Base-by-base conservation (phyloP, 2,797 vertebrate species). In the Periparus ater region DNA sequence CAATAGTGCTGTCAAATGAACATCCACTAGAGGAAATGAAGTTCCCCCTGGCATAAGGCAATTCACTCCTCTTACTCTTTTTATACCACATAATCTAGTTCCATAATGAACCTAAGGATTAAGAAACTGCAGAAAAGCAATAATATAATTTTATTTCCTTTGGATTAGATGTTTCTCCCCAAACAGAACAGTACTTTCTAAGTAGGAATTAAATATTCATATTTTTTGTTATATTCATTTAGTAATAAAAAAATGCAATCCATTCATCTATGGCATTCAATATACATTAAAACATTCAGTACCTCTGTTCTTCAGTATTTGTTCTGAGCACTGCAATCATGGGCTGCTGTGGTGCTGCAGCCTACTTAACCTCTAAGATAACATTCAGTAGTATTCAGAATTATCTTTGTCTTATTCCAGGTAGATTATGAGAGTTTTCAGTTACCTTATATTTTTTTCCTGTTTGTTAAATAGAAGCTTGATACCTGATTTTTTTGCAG, bases 361-460 rank as follows among this genome's bases (percentile, higher is more conserved):
- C 7, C 42, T 27, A 48, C 9, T 45, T 48, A 73, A 23, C 4
- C 7, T 66, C 14, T 34, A 54, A 54, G 58, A 58, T 8, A 57
- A 4, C 40, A 21, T 36, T 65, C 16, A 18, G 11, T 30, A 36
- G 1, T 60, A 34, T 38, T 66, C 26, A 63, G 7, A 8, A 63
- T 63, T 13, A 62, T 38, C 11, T 88, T 73, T 66, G 20, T 45
- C 25, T 40, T 23, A 26, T 58, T 76, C 5, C 10, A 34, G 15
- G 4, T 72, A 13, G 26, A 44, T 42, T 50, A 34, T 30, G 27
- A 50, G 17, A 50, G 5, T 36, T 79, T 81, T 60, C 51, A 38
- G 0, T 22, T 38, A 53, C 4, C 1, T 0, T 4, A 17, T n/a
- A 18, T 20, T 25, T 13, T 58, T 45, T 26, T 5, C 10, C 29